Base-by-base conservation (phyloP, 2,797 vertebrate genomes). In the Adelosebastes latens region DNA sequence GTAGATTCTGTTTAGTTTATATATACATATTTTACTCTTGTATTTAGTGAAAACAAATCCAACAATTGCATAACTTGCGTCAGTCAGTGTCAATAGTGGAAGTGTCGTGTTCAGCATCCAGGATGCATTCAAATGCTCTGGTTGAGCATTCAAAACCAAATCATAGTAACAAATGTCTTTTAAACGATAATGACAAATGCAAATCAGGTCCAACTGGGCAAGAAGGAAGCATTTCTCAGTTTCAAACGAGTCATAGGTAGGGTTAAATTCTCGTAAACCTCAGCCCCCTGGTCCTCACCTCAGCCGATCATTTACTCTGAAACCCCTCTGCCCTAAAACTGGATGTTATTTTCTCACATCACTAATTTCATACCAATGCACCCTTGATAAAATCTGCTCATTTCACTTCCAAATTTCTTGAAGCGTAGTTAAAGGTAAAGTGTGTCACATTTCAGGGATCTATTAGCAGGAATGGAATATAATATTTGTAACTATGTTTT, bases 81-180 rank as follows among this genome's bases (percentile, higher is more conserved):
- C n/a, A 7, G n/a, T 55, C 8, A 13, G 10, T 56, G 29, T 79
- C 46, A 75, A 68, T 72, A 59, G 49, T 49, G 29, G 6, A 75
- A 63, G 72, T 72, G 16, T 86, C 66, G 60, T 25, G 39, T 89
- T 88, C 46, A 69, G 5, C 55, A 61, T 63, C 55, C 53, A 74
- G 24, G 73, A 65, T 72, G 58, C 74, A 94, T 92, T 90, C 91
- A 94, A 93, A 94, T 91, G 29, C 22, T 77, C 24, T 67, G 88
- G 88, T 53, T 27, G 12, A 31, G 18, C 56, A 75, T 72, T 79
- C 32, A 82, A 78, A 89, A 83, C 34, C 36, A 86, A 73, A 63
- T 76, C 31, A 42, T 29, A 49, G 71, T 67, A 76, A 60, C 77
- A 84, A 81, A 81, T 87, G 59, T 80, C 7, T 42, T 85, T 56